Evolutionary conservation across 2,113 vertebrate species (phyloP), one percentile per base, ranked within the genome.

Genomic region (Plotosus lineatus): DNA sequence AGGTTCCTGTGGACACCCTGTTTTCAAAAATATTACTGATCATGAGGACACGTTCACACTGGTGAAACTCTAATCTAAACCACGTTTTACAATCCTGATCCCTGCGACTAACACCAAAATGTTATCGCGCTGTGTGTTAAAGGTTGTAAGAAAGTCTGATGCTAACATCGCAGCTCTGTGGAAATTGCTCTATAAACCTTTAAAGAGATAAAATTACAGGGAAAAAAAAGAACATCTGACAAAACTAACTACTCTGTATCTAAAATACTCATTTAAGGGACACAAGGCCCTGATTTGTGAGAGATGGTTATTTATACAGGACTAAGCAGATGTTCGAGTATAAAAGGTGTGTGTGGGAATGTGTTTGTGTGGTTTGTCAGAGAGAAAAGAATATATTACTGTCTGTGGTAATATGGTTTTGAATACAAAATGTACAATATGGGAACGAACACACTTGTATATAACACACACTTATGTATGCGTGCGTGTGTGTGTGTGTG

Each of bases 331-430:
- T 81, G 58, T 81, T 53, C 0, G 60, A 46, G 80, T 82, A 82
- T 7, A 82, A 82, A 82, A 77, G 84, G 80, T 87, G 77, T 87
- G 76, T 78, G 12, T 83, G 84, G 86, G 80, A 74, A 19, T 33
- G 26, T 79, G 61, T 63, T 40, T 82, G 72, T 85, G 17, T 72
- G 78, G 58, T 42, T 72, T 23, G 48, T 73, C 46, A 73, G 33
- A 46, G 38, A 66, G 10, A 56, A 58, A 38, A 65, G 42, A n/a
- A 46, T 48, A 28, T 58, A 72, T 58, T 72, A 31, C 23, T 14
- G 40, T 28, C 26, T 68, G 63, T 36, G 44, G 53, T 55, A 17
- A 38, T 75, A 26, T 7, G 15, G 12, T 44, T 44, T 42, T 6
- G n/a, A 51, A 79, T 44, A 69, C 36, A 79, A 71, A 56, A 69